A percentile compares a stretch with the other conserved stretches of the same genome.
phyloP scores from a whole-genome alignment of 2,797 vertebrate species.

The Peromyscus attwateri region DNA sequence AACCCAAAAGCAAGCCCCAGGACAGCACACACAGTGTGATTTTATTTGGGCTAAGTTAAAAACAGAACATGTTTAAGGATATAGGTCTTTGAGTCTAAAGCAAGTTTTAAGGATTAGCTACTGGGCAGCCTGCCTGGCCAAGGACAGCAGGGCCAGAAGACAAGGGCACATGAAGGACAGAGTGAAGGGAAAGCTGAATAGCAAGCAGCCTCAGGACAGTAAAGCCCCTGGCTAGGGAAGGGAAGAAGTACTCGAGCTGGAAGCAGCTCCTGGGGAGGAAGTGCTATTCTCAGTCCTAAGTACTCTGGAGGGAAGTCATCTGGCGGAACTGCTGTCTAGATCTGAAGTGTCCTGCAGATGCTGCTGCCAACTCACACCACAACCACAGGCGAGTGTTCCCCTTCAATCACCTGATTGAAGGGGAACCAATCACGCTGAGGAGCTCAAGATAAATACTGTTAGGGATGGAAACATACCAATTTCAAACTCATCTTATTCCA shows the following conservation, averaged over 20 bases:
- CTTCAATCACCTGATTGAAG: too few species aligned
- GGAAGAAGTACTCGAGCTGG: neutral
- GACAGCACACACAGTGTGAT: neutral
- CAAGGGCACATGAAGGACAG: conserved; percentile 61
- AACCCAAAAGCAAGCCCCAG: conserved; percentile 27
- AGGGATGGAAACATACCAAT: neutral
- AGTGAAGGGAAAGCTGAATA: neutral
- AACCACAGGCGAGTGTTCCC: conserved; percentile 7
- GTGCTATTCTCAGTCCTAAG: neutral
- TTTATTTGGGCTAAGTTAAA: conserved; percentile 36
- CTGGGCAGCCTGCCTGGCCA: conserved; percentile 54
- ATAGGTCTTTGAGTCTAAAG: neutral
- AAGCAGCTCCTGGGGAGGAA: conserved; percentile 47
- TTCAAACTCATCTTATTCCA: conserved; percentile 25
- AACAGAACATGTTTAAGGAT: conserved; percentile 60
- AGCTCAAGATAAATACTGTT: neutral
- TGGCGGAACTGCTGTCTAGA: neutral
- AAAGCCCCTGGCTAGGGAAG: neutral
- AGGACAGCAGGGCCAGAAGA: conserved; percentile 24
- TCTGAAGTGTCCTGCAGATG: neutral
- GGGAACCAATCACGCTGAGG: neutral
- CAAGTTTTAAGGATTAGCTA: conserved; percentile 44
- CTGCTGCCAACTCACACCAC: neutral
- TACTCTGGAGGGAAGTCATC: neutral
- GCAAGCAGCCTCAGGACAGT: conserved; percentile 5